Evolutionary conservation across 2,888 invertebrate genomes (phyloP).

Genomic region (Myopa tessellatipennis): DNA sequence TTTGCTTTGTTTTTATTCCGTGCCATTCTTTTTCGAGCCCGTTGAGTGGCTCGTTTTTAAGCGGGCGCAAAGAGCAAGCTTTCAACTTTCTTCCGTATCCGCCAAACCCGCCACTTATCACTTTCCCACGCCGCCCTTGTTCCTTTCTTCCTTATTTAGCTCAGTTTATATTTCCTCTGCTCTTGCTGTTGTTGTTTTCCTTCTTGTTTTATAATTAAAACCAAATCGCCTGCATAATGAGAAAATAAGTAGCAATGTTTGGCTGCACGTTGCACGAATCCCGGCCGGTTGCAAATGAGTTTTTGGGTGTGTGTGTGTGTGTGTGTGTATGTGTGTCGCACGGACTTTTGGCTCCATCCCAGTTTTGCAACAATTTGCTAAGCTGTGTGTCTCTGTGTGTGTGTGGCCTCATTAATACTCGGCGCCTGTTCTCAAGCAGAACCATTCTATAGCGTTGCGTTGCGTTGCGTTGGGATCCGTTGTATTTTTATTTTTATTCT

Average conservation of each 20-base stretch:
- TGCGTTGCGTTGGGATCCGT: neutral
- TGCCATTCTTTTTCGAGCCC: neutral
- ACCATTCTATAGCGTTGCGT: neutral
- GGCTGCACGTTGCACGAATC: conserved; percentile 37
- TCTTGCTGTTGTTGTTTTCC: neutral
- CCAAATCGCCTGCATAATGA: conserved; percentile 52
- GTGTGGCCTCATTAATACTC: neutral
- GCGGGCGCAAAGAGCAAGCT: neutral
- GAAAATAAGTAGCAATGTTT: conserved; percentile 49
- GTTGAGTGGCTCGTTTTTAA: neutral
- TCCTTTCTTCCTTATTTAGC: neutral
- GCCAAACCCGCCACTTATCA: neutral
- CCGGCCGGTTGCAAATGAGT: neutral
- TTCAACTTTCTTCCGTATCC: neutral
- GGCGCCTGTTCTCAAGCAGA: neutral
- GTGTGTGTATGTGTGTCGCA: neutral
- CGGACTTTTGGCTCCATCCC: neutral
- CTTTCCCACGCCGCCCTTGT: no score
- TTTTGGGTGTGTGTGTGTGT: neutral
- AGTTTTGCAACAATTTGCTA: neutral
- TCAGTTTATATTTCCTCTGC: neutral
- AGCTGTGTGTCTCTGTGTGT: neutral
- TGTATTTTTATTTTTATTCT: neutral
- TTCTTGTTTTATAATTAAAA: conserved; percentile 47
- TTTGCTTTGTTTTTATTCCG: neutral